phyloP scores from a whole-genome alignment of 2,888 invertebrate genomes.

The Eledone cirrhosa region DNA sequence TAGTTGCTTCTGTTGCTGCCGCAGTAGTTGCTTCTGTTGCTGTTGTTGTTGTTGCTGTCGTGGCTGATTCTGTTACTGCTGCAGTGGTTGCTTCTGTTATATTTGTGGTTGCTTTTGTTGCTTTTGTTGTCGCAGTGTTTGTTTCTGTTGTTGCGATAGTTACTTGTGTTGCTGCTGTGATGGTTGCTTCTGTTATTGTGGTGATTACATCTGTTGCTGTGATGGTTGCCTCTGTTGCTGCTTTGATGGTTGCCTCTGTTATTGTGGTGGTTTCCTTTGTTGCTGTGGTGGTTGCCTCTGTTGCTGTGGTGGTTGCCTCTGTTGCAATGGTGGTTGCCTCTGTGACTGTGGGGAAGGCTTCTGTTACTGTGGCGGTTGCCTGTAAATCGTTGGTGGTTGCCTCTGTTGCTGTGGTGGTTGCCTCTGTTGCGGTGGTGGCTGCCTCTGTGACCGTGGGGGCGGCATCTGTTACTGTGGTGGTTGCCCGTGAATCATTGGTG shows the following conservation, averaged over 20 bases:
- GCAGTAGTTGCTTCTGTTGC: background rate
- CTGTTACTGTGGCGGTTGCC: background rate
- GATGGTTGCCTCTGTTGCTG: background rate
- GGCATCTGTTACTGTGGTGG: background rate
- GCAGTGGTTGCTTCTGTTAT: too few species aligned
- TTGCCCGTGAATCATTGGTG: background rate
- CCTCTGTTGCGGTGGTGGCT: background rate
- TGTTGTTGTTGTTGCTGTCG: background rate
- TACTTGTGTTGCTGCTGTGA: background rate
- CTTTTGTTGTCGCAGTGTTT: too few species aligned
- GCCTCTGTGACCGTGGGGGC: background rate
- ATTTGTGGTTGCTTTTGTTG: too few species aligned
- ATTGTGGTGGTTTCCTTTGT: background rate
- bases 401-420: background rate
- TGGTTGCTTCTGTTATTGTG: too few species aligned
- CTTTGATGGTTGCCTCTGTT: background rate
- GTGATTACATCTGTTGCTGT: background rate
- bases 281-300: conserved; percentile 19
- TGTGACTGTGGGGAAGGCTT: background rate
- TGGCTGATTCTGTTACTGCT: background rate
- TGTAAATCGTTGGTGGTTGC: background rate
- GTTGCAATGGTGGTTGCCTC: background rate
- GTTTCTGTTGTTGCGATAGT: too few species aligned
- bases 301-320: background rate
- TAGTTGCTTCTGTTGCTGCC: background rate